phyloP scores from a whole-genome alignment of 2,113 vertebrate genomes.

The Stegostoma tigrinum region DNA sequence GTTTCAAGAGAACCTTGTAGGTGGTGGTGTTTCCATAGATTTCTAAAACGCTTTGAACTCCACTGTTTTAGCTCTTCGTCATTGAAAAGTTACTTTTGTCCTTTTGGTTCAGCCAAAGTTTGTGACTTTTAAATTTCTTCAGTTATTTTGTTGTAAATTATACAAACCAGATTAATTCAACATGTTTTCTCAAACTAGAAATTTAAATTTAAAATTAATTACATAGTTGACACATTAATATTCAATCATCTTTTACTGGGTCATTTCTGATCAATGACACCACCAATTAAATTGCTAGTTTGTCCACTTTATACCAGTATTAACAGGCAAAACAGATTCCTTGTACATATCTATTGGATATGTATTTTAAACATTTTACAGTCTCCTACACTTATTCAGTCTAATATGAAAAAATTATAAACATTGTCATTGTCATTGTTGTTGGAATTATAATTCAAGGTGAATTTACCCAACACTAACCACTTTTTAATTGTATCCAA shows the following conservation, averaged over 20 bases:
- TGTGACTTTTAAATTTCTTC: neutral
- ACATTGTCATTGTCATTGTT: neutral
- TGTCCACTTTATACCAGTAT: neutral
- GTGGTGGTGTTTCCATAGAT: neutral
- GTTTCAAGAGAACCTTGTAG: neutral
- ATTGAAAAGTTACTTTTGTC: neutral
- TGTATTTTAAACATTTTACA: neutral
- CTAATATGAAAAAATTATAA: neutral
- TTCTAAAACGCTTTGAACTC: neutral
- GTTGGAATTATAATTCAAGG: slow-evolving; percentile 12
- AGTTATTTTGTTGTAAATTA: neutral
- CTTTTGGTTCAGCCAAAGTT: neutral
- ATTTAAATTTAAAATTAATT: no score
- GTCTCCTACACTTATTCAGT: neutral
- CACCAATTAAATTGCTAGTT: neutral
- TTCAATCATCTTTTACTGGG: neutral
- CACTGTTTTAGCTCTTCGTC: neutral
- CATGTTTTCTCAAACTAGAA: neutral
- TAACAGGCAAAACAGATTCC: neutral
- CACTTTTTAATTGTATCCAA: slow-evolving; percentile 13
- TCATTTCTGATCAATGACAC: neutral
- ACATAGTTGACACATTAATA: no score
- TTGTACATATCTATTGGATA: neutral
- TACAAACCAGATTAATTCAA: neutral
- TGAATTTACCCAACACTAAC: neutral